Evolutionary conservation across 2,113 vertebrate genomes (phyloP).

Genomic region (Syrrhaptes paradoxus): DNA sequence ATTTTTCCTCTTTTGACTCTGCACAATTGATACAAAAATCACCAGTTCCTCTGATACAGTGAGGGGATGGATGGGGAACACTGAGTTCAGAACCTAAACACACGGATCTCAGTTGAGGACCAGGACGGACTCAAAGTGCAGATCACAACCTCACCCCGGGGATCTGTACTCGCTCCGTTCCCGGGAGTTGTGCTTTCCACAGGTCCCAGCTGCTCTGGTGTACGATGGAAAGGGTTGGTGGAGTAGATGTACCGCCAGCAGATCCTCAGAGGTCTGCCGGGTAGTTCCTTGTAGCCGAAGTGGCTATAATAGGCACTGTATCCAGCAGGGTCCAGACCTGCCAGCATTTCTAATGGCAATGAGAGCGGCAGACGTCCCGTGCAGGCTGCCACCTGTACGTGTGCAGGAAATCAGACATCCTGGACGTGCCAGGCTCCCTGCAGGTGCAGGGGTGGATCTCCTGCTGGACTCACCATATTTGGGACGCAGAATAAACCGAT

Average conservation of each 20-base stretch:
- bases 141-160: accelerated
- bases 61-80: accelerated
- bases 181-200: background rate
- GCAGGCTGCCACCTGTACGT: accelerated
- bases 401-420: background rate
- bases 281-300: background rate
- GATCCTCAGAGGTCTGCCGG: background rate
- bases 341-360: background rate
- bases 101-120: background rate
- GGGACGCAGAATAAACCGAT: background rate
- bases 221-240: too few relatives aligned
- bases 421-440: background rate
- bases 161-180: background rate
- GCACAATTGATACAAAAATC: background rate
- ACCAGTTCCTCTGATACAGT: background rate
- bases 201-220: background rate
- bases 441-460: accelerated
- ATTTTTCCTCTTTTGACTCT: too few relatives aligned
- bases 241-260: background rate
- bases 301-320: accelerated
- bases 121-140: background rate
- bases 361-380: background rate
- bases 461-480: accelerated
- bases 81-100: accelerated
- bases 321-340: accelerated